Base-by-base conservation (phyloP, 2,888 invertebrate genomes). In the Plagiodera versicolora region DNA sequence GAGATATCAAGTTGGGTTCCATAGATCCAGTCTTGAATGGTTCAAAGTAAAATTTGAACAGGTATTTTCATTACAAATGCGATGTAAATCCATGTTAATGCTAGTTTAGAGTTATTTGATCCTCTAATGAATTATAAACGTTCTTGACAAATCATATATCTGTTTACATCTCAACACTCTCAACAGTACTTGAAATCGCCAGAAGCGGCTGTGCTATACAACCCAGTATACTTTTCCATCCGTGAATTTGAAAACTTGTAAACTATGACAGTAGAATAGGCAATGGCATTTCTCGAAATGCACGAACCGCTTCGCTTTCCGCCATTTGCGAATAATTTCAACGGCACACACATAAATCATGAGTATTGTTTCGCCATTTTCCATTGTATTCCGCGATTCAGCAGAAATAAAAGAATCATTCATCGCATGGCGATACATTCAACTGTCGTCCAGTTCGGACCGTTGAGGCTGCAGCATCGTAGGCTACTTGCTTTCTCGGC, bases 331-430 rank as follows among this genome's bases (percentile, higher is more conserved):
- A 51, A 18, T 18, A 16, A 19, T 39, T 20, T 16, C 10, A 53
- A 16, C 39, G 20, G 17, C 50, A 28, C 20, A 3, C 17, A 51
- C 32, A 51, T 44, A 53, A 53, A 53, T 53, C 52, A 53, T 18
- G 44, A 20, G 39, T 17, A 44, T 53, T 53, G 52, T 20, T 53
- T 53, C 52, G 52, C 52, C 52, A 53, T 53, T 44, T 53, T 53
- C 52, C 52, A 53, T 44, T 44, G 52, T 53, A 18, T 44, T 44
- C 32, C 44, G 17, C 39, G 44, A 44, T 24, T 53, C 30, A 53
- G 30, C 24, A 56, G n/a, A 60, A 60, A 60, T 60, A 60, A 60
- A 60, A 60, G 55, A 60, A 60, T 48, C 44, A 60, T 39, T 60
- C 46, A 49, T 58, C 45, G 58, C 44, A 24, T 32, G 48, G 56